These are phyloP conservation scores for Cygnus olor DNA, from an alignment of 2,797 vertebrate species.

Conservation along the genomic window DNA sequence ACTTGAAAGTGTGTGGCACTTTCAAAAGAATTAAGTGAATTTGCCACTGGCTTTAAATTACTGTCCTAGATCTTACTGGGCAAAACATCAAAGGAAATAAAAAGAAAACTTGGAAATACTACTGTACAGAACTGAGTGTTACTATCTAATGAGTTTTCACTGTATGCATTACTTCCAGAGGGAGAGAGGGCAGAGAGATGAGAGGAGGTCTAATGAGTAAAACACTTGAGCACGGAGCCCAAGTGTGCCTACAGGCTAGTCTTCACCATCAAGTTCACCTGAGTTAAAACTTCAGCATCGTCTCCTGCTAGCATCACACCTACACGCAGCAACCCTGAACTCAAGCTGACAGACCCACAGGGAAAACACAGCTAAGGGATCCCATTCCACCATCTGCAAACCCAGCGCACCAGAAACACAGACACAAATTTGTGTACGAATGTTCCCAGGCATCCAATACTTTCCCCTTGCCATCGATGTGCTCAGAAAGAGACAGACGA, in stretches of 20 bases:
- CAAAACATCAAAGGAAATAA: conserved; percentile 36
- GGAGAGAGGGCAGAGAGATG: neutral
- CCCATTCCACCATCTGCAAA: neutral
- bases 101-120: neutral
- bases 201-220: neutral
- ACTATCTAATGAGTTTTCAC: neutral
- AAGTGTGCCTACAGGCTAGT: neutral
- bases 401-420: rapidly evolving
- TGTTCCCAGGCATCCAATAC: neutral
- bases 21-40: conserved; percentile 41
- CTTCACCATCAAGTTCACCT: neutral
- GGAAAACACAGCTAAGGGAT: neutral
- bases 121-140: neutral
- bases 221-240: neutral
- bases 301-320: neutral
- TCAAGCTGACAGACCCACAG: neutral
- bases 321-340: rapidly evolving
- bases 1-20: conserved; percentile 17
- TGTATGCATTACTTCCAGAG: neutral
- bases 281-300: neutral
- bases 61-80: conserved; percentile 40
- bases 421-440: rapidly evolving
- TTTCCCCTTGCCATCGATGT: neutral
- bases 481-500: neutral
- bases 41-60: conserved; percentile 40